These are phyloP conservation scores for Cotesia glomerata DNA, from an alignment of 1,140 invertebrate genomes.

Conservation along the genomic window DNA sequence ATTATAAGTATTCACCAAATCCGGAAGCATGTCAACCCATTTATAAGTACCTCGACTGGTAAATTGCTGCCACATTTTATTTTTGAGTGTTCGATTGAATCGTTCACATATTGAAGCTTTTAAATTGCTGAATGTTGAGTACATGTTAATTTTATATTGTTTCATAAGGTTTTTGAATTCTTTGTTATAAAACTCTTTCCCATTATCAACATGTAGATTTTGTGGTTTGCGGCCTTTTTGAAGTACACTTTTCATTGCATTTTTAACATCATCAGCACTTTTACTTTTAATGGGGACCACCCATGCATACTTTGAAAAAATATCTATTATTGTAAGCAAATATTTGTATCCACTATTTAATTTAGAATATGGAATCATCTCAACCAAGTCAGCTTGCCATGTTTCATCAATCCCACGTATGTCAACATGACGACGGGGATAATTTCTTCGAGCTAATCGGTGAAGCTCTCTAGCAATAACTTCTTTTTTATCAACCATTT, in stretches of 20 bases:
- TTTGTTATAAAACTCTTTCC: too few species aligned
- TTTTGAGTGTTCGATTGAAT: too few species aligned
- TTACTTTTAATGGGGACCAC: neutral
- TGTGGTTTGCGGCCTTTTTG: too few species aligned
- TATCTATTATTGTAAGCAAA: slow-evolving; percentile 8
- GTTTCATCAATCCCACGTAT: neutral
- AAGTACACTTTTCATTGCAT: too few species aligned
- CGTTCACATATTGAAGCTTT: neutral
- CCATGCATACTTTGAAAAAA: slow-evolving; percentile 22
- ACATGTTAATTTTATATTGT: slow-evolving; percentile 10
- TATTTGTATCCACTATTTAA: slow-evolving; percentile 9
- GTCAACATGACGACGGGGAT: neutral
- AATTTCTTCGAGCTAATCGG: too few species aligned
- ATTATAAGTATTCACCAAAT: too few species aligned
- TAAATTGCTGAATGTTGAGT: slow-evolving; percentile 10
- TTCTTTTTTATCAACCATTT: too few species aligned
- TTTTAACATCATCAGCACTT: neutral
- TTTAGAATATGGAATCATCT: neutral
- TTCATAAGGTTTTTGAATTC: slow-evolving; percentile 38
- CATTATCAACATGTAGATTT: too few species aligned
- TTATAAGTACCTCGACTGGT: too few species aligned
- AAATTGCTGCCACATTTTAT: too few species aligned
- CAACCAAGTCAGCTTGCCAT: neutral
- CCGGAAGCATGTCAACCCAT: too few species aligned
- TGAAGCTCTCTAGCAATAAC: too few species aligned